Evolutionary conservation across 2,113 vertebrate species (phyloP).

Genomic region (Glaucidium brasilianum): DNA sequence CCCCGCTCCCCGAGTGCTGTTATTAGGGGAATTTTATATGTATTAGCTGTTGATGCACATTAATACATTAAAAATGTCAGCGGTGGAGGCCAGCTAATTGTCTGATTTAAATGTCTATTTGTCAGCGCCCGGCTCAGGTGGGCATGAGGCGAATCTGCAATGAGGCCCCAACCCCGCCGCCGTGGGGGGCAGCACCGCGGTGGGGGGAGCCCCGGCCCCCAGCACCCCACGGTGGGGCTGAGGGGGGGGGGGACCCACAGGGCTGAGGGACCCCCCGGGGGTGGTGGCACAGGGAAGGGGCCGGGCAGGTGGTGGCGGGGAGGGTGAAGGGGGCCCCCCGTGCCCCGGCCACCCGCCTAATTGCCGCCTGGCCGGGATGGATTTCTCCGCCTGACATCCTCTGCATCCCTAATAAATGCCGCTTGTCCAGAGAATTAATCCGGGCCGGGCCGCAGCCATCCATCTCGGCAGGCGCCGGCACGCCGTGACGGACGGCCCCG

Average conservation of each 20-base stretch:
- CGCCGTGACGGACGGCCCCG: neutral
- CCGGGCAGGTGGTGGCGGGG: neutral
- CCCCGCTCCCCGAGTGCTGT: slow-evolving; percentile 2
- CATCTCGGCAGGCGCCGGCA: neutral
- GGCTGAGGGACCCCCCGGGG: slow-evolving; percentile 13
- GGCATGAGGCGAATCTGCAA: slow-evolving; percentile 55
- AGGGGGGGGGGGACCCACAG: neutral
- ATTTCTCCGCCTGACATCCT: slow-evolving; percentile 72
- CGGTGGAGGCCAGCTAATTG: slow-evolving; percentile 71
- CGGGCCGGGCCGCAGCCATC: slow-evolving; percentile 29
- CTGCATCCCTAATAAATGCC: slow-evolving; percentile 79
- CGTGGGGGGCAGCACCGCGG: neutral
- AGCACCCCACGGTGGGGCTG: neutral
- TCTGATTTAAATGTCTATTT: slow-evolving; percentile 82
- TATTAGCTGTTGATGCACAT: slow-evolving; percentile 65
- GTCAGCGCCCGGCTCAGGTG: slow-evolving; percentile 68
- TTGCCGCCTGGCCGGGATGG: slow-evolving; percentile 72
- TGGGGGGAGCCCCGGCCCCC: neutral
- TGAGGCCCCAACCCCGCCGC: slow-evolving; percentile 25
- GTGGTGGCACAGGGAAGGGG: slow-evolving; percentile 8
- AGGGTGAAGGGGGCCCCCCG: neutral
- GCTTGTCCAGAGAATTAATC: slow-evolving; percentile 71
- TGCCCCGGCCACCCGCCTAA: slow-evolving; percentile 64
- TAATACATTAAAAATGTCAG: slow-evolving; percentile 71
- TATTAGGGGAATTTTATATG: slow-evolving; percentile 61